Conservation (phyloP, 2,888 invertebrate species). For the Aporophyla nigra region DNA sequence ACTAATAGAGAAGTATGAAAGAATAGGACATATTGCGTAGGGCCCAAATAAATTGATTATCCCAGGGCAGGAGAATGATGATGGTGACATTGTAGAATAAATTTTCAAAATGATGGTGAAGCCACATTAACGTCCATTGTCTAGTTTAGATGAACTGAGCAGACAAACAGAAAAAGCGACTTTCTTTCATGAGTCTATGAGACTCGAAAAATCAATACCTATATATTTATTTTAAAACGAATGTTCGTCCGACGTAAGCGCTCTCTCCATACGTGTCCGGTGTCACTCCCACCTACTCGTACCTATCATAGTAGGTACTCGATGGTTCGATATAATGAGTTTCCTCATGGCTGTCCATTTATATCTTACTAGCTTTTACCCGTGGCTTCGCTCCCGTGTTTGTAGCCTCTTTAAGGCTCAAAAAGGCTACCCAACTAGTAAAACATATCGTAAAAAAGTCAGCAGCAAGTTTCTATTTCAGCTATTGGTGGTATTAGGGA, state of each 20-base stretch:
- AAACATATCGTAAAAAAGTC: no score
- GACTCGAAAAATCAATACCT: constrained; percentile 14
- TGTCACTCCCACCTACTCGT: not conserved
- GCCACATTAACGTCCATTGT: not conserved
- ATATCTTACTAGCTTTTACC: not conserved
- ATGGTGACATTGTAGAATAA: no score
- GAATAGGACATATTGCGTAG: not conserved
- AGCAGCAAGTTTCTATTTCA: no score
- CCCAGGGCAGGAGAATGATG: not conserved
- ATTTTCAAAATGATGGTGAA: not conserved
- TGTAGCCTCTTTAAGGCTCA: no score
- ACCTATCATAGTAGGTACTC: no score
- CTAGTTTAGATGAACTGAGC: not conserved
- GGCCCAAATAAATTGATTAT: not conserved
- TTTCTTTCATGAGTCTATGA: not conserved
- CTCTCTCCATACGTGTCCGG: not conserved
- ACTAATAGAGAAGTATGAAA: not conserved
- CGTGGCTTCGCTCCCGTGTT: not conserved
- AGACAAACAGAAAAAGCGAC: not conserved
- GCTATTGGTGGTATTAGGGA: no score
- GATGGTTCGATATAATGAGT: not conserved
- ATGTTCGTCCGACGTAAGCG: constrained; percentile 1
- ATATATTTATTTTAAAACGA: not conserved
- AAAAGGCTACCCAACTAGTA: not conserved
- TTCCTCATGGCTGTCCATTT: not conserved